Evolutionary conservation across 2,113 vertebrate species (phyloP).

Genomic region (Neotragus moschatus): DNA sequence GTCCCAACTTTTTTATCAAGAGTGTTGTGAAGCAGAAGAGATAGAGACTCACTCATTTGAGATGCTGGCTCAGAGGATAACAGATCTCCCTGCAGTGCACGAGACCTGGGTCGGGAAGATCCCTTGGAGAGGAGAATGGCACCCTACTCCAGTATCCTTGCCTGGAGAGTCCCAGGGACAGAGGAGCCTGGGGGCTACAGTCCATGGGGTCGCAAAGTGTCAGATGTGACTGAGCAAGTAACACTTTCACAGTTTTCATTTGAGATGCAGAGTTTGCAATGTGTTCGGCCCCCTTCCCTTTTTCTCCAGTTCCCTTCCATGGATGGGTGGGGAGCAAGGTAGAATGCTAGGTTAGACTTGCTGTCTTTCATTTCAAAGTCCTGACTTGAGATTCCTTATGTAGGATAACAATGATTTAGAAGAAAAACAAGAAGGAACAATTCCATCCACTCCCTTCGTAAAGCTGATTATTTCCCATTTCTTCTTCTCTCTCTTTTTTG

Average conservation of each 20-base stretch:
- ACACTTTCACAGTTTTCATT: neutral
- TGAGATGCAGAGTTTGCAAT: neutral
- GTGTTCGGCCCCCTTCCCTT: rapidly evolving
- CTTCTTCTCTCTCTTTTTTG: neutral
- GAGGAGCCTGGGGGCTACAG: neutral
- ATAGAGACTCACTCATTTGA: neutral
- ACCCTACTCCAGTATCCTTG: neutral
- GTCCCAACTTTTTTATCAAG: neutral
- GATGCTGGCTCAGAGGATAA: neutral
- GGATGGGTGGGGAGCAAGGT: rapidly evolving
- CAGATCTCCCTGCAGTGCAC: neutral
- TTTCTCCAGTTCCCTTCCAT: neutral
- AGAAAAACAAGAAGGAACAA: neutral
- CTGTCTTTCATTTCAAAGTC: neutral
- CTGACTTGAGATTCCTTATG: neutral
- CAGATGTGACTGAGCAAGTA: neutral
- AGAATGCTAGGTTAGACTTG: neutral
- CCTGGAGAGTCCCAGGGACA: neutral
- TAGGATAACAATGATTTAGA: neutral
- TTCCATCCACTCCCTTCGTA: neutral
- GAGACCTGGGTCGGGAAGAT: neutral
- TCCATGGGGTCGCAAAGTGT: neutral
- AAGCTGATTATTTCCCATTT: neutral
- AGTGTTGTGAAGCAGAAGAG: neutral
- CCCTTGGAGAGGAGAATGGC: neutral